Base-by-base conservation (phyloP, 2,113 vertebrate genomes). In the Serilophus lunatus region DNA sequence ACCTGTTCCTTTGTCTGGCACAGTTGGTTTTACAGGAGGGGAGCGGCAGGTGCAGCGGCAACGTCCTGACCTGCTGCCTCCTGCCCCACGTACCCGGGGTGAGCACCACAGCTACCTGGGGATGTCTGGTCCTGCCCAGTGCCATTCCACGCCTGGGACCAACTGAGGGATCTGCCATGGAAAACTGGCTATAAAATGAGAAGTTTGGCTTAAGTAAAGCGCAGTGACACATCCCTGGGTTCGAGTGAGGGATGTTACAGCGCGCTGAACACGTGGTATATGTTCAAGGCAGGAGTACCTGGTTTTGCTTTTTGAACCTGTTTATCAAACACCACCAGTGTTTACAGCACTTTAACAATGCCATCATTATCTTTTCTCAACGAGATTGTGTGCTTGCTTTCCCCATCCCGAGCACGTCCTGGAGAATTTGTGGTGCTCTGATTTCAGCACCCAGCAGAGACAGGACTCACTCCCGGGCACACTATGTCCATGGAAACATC, bases 191-290 rank as follows among this genome's bases (percentile, higher is more conserved):
- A 11, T 50, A 25, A 65, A 81, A 59, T n/a, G 14, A 72, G 49
- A 71, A 25, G 63, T 47, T 66, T 42, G 22, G 42, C 15, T 47
- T 10, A 29, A 70, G 51, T 17, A 29, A 63, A 82, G 70, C 45
- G 12, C 18, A 25, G 28, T 8, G 36, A 16, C 26, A 15, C 26
- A 29, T 23, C 10, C 31, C 28, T 6, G 26, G n/a, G 66, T 26
- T 50, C 47, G 57, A n/a, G 13, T 0, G 1, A 57, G 56, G 35
- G 0, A 2, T 18, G 18, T 60, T 26, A 28, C 59, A 33, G 22
- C 0, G 0, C n/a, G 28, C 38, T 9, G 12, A 77, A 18, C 16
- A 3, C 0, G 0, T 22, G 12, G 20, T 20, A 25, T 28, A 1
- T 1, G 0, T 10, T 51, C 31, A 31, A 18, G 38, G 50, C 59